Conservation (phyloP, 2,888 invertebrate genomes). For the Habroteleia sp. region DNA sequence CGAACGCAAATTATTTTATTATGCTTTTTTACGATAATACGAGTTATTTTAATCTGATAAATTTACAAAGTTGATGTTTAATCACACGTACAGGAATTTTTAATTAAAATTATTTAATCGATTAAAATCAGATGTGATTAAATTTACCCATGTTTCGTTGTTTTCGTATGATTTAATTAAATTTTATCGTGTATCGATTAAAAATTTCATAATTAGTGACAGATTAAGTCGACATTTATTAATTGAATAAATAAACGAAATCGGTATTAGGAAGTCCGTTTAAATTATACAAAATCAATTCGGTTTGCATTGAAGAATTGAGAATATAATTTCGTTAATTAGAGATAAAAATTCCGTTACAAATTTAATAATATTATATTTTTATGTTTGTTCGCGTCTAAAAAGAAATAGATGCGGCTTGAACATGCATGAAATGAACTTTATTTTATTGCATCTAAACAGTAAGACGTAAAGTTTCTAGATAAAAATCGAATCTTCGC, state of each 20-base stretch:
- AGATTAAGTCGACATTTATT: too few relatives aligned
- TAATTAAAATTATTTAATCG: too few relatives aligned
- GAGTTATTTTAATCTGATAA: not conserved
- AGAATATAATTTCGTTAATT: too few relatives aligned
- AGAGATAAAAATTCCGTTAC: not conserved
- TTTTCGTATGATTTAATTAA: too few relatives aligned
- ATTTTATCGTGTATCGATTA: too few relatives aligned
- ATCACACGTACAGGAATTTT: not conserved
- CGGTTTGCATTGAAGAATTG: too few relatives aligned
- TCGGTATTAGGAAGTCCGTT: too few relatives aligned
- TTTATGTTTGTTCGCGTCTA: constrained; percentile 1
- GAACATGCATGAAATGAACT: constrained; percentile 7
- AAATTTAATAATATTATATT: not conserved
- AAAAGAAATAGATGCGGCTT: constrained; percentile 2
- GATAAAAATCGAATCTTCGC: constrained; percentile 1
- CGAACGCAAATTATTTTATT: not conserved
- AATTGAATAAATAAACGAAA: too few relatives aligned
- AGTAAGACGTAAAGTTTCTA: constrained; percentile 3
- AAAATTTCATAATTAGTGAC: too few relatives aligned
- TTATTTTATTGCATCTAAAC: constrained; percentile 11
- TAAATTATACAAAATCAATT: too few relatives aligned
- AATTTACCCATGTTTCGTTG: too few relatives aligned
- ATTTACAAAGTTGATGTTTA: not conserved
- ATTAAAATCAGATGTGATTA: too few relatives aligned
- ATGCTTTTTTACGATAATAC: not conserved